These are phyloP conservation scores for Adelosebastes latens DNA, from an alignment of 2,797 vertebrate species.

Conservation along the genomic window DNA sequence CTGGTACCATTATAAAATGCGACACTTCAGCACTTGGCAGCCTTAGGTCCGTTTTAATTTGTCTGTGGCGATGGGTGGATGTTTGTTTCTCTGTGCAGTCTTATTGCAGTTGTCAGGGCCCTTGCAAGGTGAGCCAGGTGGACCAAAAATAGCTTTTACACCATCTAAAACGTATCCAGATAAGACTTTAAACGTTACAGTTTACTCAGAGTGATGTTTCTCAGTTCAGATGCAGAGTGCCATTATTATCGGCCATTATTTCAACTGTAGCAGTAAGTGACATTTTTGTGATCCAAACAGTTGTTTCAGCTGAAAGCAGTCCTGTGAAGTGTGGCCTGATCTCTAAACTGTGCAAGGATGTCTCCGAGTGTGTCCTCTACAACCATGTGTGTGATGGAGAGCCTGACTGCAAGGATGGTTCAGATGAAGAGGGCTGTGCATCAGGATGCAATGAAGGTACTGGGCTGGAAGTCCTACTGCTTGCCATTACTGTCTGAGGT, in stretches of 20 bases:
- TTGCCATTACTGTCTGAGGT: not conserved
- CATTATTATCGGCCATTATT: not conserved
- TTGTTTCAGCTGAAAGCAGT: conserved; percentile 41
- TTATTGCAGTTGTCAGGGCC: conserved; percentile 36
- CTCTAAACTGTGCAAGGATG: conserved; percentile 79
- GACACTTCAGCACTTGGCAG: rapidly evolving
- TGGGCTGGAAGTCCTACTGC: not conserved
- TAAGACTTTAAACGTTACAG: not conserved
- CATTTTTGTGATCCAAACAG: not conserved
- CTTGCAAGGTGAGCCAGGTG: conserved; percentile 57
- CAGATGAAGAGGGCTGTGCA: conserved; percentile 85
- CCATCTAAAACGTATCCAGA: not conserved
- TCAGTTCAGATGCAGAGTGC: not conserved
- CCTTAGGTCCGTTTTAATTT: conserved; percentile 21
- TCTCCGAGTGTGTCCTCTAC: conserved; percentile 78
- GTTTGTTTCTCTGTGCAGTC: conserved; percentile 49
- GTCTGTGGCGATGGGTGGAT: conserved; percentile 61
- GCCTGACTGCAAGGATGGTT: conserved; percentile 85
- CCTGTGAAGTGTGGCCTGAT: conserved; percentile 68
- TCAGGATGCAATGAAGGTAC: conserved; percentile 73
- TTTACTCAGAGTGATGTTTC: not conserved
- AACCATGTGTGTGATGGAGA: conserved; percentile 86
- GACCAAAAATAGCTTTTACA: not conserved
- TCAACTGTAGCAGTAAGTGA: not conserved
- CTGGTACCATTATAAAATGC: conserved; percentile 65